Evolutionary conservation across 2,113 vertebrate genomes (phyloP), one percentile per base, ranked within the genome.

Genomic region (Platichthys flesus): DNA sequence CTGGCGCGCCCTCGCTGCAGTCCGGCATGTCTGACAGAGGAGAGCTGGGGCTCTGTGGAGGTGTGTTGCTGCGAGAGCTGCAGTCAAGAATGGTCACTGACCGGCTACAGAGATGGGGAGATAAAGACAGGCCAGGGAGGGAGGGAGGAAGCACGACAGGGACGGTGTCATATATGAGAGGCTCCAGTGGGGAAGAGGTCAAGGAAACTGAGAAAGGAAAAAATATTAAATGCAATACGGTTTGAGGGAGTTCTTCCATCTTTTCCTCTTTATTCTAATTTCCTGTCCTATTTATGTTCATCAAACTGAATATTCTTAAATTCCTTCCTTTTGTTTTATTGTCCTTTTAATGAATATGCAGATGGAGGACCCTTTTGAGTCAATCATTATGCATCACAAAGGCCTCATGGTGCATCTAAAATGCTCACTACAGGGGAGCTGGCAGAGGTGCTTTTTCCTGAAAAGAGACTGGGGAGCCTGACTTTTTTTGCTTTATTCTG

Each of bases 11-110:
- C 26, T 90, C 83, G 3, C 78, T 72, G 37, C 16, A 89, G 52
- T 86, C 84, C 76, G 86, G 91, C 92, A 92, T 92, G 4, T 73
- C 73, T 87, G 75, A 84, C 71, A 78, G 80, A 61, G 37, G 23
- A 58, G 81, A 80, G 81, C 70, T 76, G 72, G 61, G 37, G 77
- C 82, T 82, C 3, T 49, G 57, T 56, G 66, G 74, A 80, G 74
- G 74, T 76, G 78, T 54, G 64, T 45, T 74, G 67, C 75, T 82
- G 67, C 18, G 51, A 56, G 76, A 67, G 81, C 82, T 83, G 71
- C 59, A 81, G 72, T 86, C 76, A 71, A 81, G 65, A 74, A 49
- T 66, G 78, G 76, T 79, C 62, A 85, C 7, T 23, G 76, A 61
- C 71, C 55, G 52, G 65, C 58, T 40, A 78, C 67, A 65, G 67